Conservation (phyloP, 2,797 vertebrate species). For the Syngnathus acus region DNA sequence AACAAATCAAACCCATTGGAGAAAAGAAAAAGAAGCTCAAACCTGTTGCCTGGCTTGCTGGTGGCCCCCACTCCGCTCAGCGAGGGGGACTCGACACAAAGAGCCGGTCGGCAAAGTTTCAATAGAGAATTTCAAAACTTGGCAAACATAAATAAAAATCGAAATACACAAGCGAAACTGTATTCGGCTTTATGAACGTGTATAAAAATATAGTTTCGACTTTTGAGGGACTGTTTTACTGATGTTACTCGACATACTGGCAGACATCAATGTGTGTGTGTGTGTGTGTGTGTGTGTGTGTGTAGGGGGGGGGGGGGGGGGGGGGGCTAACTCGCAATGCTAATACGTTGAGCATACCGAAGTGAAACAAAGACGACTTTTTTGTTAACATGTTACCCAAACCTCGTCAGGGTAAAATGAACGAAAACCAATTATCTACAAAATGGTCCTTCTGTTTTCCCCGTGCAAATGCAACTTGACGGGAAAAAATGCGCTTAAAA, state of each 20-base stretch:
- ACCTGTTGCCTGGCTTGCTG: conserved; percentile 56
- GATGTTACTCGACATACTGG: background rate
- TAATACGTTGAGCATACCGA: conserved; percentile 46
- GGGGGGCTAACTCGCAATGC: conserved; percentile 35
- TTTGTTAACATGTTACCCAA: conserved; percentile 30
- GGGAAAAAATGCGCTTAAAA: conserved; percentile 47
- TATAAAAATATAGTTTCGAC: background rate
- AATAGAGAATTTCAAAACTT: conserved; percentile 8
- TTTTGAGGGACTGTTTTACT: background rate
- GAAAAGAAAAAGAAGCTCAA: conserved; percentile 31
- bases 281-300: too few species aligned
- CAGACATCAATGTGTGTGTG: conserved; percentile 4
- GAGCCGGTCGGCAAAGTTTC: conserved; percentile 43
- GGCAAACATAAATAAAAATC: background rate
- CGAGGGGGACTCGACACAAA: conserved; percentile 56
- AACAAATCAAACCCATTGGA: background rate
- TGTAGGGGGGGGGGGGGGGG: conserved; percentile 2
- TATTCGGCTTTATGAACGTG: background rate
- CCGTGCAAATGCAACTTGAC: conserved; percentile 42
- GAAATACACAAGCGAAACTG: background rate
- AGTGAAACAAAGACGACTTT: conserved; percentile 77
- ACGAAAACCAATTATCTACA: conserved; percentile 22
- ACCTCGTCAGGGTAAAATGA: conserved; percentile 10
- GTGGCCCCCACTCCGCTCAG: conserved; percentile 6
- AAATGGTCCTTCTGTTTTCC: conserved; percentile 54